Base-by-base conservation (phyloP, 2,888 invertebrate species). In the Brachycybe producta region DNA sequence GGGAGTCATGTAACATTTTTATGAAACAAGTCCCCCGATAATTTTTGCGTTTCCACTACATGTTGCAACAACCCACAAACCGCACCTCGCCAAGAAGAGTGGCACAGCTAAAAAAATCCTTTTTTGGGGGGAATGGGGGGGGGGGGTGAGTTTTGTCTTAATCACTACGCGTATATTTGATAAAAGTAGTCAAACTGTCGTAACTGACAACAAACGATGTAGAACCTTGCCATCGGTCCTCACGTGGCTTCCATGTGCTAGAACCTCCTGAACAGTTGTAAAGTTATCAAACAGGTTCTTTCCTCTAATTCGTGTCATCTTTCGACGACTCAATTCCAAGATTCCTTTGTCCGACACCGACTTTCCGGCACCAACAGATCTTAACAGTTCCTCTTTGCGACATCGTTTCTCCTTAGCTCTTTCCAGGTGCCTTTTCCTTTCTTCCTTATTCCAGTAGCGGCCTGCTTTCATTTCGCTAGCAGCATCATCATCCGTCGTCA, bases 401-500 rank as follows among this genome's bases (percentile, higher is more conserved):
- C 73, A 73, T 46, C 75, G 72, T 38, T 79, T 72, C 61, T 81
- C 80, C 41, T 74, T 71, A 1, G 81, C 77, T 48, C 76, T 75
- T 61, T 82, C 82, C 58, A 82, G 65, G 58, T 84, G 83, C 38
- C 76, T 71, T 60, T 81, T 82, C 2, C 82, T 73, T 57, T 84
- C 83, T 57, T 82, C 82, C 63, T 78, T 77, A 3, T 75, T 76
- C 80, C 83, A 84, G 63, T 82, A 84, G 27, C 80, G 74, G 5
- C 83, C 83, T 17, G 67, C 60, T 72, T 84, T 84, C 54, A 83
- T 70, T 62, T 83, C 83, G 13, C 82, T 82, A 65, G 79, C 74
- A 19, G 82, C 80, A 59, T 84, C 83, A 59, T 84, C 84, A 62
- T 84, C 84, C 0, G 81, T 81, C 1, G 79, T 79, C 49, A 79